Evolutionary conservation across 2,797 vertebrate species (phyloP).

Genomic region (Xerus rutilus): DNA sequence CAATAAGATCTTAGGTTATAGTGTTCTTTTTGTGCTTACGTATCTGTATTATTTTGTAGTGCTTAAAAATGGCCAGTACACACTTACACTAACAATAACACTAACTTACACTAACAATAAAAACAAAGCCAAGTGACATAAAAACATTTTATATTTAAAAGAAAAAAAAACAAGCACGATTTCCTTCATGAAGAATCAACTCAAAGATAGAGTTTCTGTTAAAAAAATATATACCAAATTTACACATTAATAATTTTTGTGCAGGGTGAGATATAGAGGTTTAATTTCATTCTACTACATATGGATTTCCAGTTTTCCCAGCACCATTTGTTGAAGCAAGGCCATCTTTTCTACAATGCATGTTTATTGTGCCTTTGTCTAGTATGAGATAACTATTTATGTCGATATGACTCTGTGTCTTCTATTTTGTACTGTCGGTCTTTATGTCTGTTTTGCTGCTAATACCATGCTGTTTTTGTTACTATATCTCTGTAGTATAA

Average conservation of each 20-base stretch:
- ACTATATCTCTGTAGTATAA: no score
- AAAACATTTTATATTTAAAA: constrained; percentile 23
- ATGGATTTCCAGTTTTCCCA: no score
- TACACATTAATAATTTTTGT: background rate
- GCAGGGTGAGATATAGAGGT: background rate
- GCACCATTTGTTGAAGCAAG: no score
- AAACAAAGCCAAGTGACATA: background rate
- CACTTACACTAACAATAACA: background rate
- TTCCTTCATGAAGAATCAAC: constrained; percentile 45
- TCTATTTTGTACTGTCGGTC: no score
- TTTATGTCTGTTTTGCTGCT: no score
- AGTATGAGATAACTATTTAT: no score
- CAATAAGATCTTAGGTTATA: background rate
- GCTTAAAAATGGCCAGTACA: background rate
- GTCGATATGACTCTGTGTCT: no score
- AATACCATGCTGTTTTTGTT: no score
- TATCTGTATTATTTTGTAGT: background rate
- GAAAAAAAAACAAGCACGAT: background rate
- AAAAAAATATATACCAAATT: background rate
- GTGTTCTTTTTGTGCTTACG: background rate
- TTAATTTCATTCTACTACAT: no score
- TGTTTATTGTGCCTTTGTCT: no score
- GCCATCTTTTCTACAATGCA: no score
- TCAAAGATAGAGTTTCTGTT: background rate
- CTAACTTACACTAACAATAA: background rate